phyloP scores from a whole-genome alignment of 2,113 vertebrate genomes.

The Neodontobutis hainanensis region DNA sequence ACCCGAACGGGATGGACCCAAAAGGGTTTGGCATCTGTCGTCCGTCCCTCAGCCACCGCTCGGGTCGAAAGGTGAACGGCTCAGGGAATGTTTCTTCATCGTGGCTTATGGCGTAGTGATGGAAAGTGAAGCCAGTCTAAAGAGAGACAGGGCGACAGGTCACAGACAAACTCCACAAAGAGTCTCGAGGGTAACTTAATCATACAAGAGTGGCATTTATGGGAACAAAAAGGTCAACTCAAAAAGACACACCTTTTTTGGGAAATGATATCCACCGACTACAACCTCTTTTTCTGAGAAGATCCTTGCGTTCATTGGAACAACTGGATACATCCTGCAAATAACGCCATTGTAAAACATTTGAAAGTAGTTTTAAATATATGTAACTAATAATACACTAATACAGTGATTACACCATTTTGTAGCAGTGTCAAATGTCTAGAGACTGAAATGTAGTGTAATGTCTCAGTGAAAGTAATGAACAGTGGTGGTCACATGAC shows the following conservation, averaged over 20 bases:
- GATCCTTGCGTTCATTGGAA: conserved; percentile 69
- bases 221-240: background rate
- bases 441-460: too few species aligned
- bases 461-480: too few species aligned
- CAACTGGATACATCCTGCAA: conserved; percentile 79
- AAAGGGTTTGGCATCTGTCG: conserved; percentile 69
- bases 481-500: background rate
- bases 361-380: too few species aligned
- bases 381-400: too few species aligned
- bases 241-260: conserved; percentile 67
- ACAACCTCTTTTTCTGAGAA: conserved; percentile 52
- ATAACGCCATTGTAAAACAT: too few species aligned
- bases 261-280: conserved; percentile 75
- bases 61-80: conserved; percentile 70
- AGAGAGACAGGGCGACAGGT: background rate
- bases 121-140: conserved; percentile 76
- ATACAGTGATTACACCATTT: too few species aligned
- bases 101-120: conserved; percentile 76
- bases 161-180: background rate
- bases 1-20: conserved; percentile 81
- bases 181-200: background rate
- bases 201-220: background rate
- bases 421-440: too few species aligned
- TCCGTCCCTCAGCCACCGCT: conserved; percentile 78
- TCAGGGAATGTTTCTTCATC: conserved; percentile 77